Base-by-base conservation (phyloP, 1,140 invertebrate species). In the Drosophila yakuba region DNA sequence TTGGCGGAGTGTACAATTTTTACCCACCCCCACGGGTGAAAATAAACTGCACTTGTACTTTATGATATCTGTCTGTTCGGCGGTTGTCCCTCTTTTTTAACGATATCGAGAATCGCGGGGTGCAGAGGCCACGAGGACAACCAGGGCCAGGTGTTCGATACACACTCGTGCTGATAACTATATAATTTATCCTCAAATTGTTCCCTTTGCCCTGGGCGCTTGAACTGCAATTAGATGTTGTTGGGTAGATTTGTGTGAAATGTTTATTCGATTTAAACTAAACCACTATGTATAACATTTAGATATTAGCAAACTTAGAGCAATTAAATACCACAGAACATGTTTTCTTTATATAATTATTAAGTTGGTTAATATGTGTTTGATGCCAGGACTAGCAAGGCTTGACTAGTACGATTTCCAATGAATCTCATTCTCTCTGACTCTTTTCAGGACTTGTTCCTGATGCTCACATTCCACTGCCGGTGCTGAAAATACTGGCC, bases 251-350 rank as follows among this genome's bases (percentile, higher is more conserved):
- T 58, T 74, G 76, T 73, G 72, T 78, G 48, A 61, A 73, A 78
- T 78, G 68, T 83, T 79, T 83, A 83, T 74, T 81, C 52, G 69
- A 77, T 89, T 84, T 88, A 83, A 89, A 89, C 84, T 89, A 88
- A 88, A 83, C 68, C 47, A 89, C 73, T 89, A 89, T 72, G 60
- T 64, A 72, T 86, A 89, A 89, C 84, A 89, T 89, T 89, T 89
- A 89, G 80, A 89, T 89, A 88, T 86, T 80, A 89, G 84, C 84
- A 55, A 89, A 89, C 84, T 89, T 89, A 89, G 77, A 89, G 85
- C 84, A 90, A 89, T 89, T 90, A 90, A 90, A 89, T 89, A 89
- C 84, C 84, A 89, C 84, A 89, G 84, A 89, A 89, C 84, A 84
- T 89, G 80, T 79, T 86, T 81, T 71, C 55, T 20, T 75, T 44